Evolutionary conservation across 2,113 vertebrate genomes (phyloP), one percentile per base, ranked within the genome.

Genomic region (Gasterosteus nipponicus): DNA sequence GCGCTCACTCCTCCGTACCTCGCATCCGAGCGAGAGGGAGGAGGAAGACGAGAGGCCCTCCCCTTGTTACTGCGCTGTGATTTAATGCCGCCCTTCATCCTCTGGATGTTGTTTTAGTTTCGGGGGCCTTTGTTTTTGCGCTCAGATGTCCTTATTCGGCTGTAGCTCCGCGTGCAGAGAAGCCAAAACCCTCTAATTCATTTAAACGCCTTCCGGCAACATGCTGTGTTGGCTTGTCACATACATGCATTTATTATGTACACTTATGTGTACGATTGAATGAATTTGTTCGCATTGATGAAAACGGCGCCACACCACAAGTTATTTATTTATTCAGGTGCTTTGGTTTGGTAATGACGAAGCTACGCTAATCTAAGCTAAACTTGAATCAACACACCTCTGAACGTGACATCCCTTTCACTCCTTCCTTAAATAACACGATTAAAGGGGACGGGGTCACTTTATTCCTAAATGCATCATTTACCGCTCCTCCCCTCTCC

Each of bases 1-100:
- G 76, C 65, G 29, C 49, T 47, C 76, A 80, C 75, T 75, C 66
- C 72, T 80, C 38, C 69, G 66, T 12, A 53, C 31, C 77, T 57
- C 1, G 2, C 10, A 44, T 75, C 66, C 3, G 0, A 26, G 33
- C 7, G 18, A 76, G 35, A 58, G 38, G 33, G 65, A 73, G 63
- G 35, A 47, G 54, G 69, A 67, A 78, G 59, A 69, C 10, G 33
- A 29, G 5, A 67, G 61, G 31, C 59, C 5, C 49, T 74, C 53
- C 78, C 47, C n/a, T 65, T 44, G 33, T 62, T 64, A 61, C 73
- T 66, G 19, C 41, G 14, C 56, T 46, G 46, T 61, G 14, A 54
- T 77, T 67, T 49, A 58, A 8, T 58, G 41, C 33, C 41, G 57
- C 61, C 16, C 41, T 60, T 58, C 19, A 59, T 53, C 58, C 22